These are phyloP conservation scores for Dryoscopus gambensis DNA, from an alignment of 2,113 vertebrate genomes.

Conservation along the genomic window DNA sequence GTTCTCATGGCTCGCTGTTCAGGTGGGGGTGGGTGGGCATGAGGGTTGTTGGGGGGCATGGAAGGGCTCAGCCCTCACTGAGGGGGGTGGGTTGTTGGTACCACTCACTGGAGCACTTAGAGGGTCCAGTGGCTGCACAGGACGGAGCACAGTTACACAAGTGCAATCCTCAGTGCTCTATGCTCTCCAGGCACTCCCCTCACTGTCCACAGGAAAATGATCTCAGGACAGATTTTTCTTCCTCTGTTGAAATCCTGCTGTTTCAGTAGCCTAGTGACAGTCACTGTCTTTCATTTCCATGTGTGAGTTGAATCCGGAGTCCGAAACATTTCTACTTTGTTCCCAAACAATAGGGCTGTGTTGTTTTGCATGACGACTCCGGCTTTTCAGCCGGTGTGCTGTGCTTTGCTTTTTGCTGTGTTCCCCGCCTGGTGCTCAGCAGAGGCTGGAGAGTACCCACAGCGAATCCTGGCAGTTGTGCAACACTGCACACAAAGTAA, in stretches of 20 bases:
- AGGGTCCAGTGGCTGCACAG: background rate
- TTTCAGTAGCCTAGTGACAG: background rate
- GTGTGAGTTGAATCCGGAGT: background rate
- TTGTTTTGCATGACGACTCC: background rate
- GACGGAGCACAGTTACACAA: background rate
- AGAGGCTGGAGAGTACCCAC: background rate
- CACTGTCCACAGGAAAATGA: background rate
- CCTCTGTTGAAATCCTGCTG: background rate
- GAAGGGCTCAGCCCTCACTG: background rate
- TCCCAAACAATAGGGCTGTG: background rate
- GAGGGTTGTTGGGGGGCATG: background rate
- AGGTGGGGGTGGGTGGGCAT: background rate
- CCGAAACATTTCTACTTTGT: slow-evolving; percentile 5
- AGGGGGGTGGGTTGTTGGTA: background rate
- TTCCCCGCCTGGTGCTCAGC: background rate
- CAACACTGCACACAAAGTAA: background rate
- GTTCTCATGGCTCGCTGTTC: background rate
- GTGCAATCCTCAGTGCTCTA: background rate
- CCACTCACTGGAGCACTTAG: background rate
- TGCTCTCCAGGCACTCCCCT: background rate
- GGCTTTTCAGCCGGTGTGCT: background rate
- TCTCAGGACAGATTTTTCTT: background rate
- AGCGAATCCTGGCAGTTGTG: background rate
- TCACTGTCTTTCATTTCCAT: slow-evolving; percentile 22
- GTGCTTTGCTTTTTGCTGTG: background rate